These are phyloP conservation scores for Pseudochirops corinnae DNA, from an alignment of 2,797 vertebrate species.

Conservation along the genomic window DNA sequence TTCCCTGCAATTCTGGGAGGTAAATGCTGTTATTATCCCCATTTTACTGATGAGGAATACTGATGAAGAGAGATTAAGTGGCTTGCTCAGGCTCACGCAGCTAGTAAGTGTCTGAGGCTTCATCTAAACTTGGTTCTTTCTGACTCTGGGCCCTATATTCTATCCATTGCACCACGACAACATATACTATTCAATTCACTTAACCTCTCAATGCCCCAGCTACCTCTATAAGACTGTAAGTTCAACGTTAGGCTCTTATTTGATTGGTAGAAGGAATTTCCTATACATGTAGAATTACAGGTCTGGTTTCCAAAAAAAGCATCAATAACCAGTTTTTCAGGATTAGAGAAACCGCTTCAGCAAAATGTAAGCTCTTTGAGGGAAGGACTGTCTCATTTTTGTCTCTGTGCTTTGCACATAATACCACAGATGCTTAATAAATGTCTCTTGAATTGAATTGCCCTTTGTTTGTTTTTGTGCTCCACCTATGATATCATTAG, in stretches of 20 bases:
- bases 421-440: neutral
- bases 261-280: neutral
- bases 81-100: neutral
- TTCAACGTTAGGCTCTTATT: neutral
- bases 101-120: neutral
- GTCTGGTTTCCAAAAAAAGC: neutral
- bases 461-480: neutral
- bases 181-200: neutral
- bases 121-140: neutral
- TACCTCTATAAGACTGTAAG: neutral
- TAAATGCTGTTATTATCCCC: neutral
- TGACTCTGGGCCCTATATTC: neutral
- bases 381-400: neutral
- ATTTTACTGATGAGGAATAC: neutral
- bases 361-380: neutral
- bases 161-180: neutral
- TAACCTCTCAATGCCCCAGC: neutral
- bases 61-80: neutral
- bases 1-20: neutral
- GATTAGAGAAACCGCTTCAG: conserved; percentile 18
- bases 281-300: neutral
- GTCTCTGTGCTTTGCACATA: neutral
- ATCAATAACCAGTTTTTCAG: neutral
- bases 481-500: neutral
- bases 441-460: neutral